These are phyloP conservation scores for Vanessa cardui DNA, from an alignment of 2,888 invertebrate genomes.

Conservation along the genomic window DNA sequence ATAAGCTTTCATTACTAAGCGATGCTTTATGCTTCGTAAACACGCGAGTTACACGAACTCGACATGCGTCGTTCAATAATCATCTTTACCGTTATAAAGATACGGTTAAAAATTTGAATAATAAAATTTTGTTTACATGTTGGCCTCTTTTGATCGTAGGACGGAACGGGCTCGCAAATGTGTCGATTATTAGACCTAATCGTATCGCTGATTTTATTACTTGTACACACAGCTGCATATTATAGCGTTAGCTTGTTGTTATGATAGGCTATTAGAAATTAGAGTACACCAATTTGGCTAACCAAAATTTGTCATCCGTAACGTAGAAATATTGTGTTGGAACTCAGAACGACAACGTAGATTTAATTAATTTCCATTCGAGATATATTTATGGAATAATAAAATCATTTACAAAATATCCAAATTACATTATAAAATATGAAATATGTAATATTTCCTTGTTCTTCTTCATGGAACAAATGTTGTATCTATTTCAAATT, in stretches of 20 bases:
- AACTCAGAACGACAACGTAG: background rate
- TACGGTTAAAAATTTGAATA: slow-evolving; percentile 27
- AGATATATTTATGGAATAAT: too few relatives aligned
- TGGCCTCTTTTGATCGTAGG: slow-evolving; percentile 44
- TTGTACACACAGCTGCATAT: slow-evolving; percentile 29
- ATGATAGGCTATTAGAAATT: slow-evolving; percentile 15
- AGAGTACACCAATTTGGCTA: slow-evolving; percentile 8
- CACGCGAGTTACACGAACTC: slow-evolving; percentile 58
- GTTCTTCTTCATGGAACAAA: too few relatives aligned
- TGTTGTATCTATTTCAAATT: too few relatives aligned
- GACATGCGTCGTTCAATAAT: slow-evolving; percentile 23
- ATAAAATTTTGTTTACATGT: slow-evolving; percentile 39
- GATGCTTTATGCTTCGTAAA: slow-evolving; percentile 65
- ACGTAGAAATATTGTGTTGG: background rate
- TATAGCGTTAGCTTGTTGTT: slow-evolving; percentile 16
- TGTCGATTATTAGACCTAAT: slow-evolving; percentile 44
- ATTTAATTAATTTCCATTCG: too few relatives aligned
- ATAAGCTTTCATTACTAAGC: slow-evolving; percentile 74
- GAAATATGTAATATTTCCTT: too few relatives aligned
- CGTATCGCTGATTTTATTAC: slow-evolving; percentile 41
- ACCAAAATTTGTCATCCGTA: slow-evolving; percentile 7
- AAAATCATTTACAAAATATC: too few relatives aligned
- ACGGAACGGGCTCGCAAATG: slow-evolving; percentile 54
- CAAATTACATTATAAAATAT: too few relatives aligned
- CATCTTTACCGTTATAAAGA: slow-evolving; percentile 11